Conservation (phyloP, 2,888 invertebrate genomes). For the Branchellion lobata region DNA sequence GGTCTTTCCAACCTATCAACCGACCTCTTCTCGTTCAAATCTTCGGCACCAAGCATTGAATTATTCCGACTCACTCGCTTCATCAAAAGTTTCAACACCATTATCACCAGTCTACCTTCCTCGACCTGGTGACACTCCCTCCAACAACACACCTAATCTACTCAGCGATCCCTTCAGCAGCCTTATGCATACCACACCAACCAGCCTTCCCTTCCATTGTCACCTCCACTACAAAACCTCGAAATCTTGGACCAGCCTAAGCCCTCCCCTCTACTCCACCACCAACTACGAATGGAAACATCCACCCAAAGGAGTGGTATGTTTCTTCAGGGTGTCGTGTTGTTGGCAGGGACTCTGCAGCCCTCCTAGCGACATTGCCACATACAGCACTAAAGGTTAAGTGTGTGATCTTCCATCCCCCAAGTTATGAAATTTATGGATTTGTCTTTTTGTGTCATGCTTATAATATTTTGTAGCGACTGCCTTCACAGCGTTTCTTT, state of each 20-base stretch:
- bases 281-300: slow-evolving; percentile 38
- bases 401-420: not conserved
- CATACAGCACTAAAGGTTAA: slow-evolving; percentile 29
- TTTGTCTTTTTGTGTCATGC: not conserved
- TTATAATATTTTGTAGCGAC: not conserved
- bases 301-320: slow-evolving; percentile 34
- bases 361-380: slow-evolving; percentile 36
- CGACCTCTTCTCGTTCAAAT: too few species aligned
- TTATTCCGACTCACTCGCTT: too few species aligned
- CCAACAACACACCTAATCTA: not conserved
- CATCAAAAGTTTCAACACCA: too few species aligned
- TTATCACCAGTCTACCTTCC: too few species aligned
- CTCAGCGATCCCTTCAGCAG: too few species aligned
- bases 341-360: slow-evolving; percentile 36
- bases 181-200: not conserved
- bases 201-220: not conserved
- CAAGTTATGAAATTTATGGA: not conserved
- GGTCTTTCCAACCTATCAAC: not conserved
- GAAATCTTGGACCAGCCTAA: not conserved
- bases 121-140: not conserved
- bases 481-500: not conserved
- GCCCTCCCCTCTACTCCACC: slow-evolving; percentile 13
- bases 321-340: slow-evolving; percentile 42
- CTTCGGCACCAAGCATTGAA: too few species aligned
- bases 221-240: not conserved